Conservation (phyloP, 2,888 invertebrate genomes). For the Thymelicus sylvestris region DNA sequence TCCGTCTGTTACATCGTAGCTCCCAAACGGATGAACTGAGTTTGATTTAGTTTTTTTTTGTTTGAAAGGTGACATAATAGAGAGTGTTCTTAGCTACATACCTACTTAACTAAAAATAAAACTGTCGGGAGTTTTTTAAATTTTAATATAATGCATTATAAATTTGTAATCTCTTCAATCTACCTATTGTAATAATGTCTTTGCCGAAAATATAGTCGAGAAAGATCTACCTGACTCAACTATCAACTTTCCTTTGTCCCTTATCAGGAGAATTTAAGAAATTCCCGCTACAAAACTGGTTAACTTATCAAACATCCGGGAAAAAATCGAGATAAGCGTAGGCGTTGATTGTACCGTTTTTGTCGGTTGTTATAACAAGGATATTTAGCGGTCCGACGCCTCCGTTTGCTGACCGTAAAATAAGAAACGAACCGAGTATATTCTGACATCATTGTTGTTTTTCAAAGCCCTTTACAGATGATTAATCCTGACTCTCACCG, state of each 20-base stretch:
- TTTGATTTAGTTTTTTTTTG: too few species aligned
- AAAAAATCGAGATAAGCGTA: slow-evolving; percentile 38
- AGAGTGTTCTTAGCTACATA: too few species aligned
- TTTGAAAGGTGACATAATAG: too few species aligned
- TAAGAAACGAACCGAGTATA: not conserved
- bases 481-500: slow-evolving; percentile 14
- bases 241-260: not conserved
- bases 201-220: too few species aligned
- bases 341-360: slow-evolving; percentile 12
- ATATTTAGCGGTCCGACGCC: not conserved
- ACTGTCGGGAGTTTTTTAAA: too few species aligned
- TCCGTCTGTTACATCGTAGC: too few species aligned
- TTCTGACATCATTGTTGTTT: not conserved
- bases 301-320: slow-evolving; percentile 46
- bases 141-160: too few species aligned
- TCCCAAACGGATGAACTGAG: too few species aligned
- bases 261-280: slow-evolving; percentile 42
- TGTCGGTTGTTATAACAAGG: slow-evolving; percentile 1
- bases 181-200: too few species aligned
- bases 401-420: not conserved
- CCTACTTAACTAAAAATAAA: too few species aligned
- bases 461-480: slow-evolving; percentile 4
- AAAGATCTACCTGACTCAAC: too few species aligned
- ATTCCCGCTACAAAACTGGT: slow-evolving; percentile 47
- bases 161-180: too few species aligned